Conservation (phyloP, 30 jellyfish, hydroid and myxozoan genomes). For the Aurelia coerulea region DNA sequence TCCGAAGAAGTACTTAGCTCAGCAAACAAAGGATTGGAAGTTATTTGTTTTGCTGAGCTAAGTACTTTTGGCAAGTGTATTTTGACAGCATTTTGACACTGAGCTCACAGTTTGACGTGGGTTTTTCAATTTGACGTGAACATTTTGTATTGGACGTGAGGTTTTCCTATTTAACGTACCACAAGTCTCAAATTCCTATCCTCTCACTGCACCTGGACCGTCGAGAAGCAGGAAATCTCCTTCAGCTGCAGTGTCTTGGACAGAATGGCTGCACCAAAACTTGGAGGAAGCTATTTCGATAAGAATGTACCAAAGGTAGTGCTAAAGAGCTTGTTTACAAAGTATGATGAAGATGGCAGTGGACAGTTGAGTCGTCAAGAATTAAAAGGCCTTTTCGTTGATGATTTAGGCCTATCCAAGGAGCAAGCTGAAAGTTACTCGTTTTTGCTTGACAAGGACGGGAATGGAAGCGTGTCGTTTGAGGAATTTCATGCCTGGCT, state of each 20-base stretch:
- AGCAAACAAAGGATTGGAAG: background rate
- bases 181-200: no score
- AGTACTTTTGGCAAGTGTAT: background rate
- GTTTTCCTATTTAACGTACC: no score
- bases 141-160: no score
- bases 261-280: background rate
- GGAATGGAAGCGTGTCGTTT: constrained; percentile 78
- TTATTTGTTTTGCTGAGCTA: background rate
- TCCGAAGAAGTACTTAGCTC: background rate
- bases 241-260: no score
- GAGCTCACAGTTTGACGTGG: no score
- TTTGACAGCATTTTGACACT: no score
- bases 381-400: constrained; percentile 66
- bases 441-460: constrained; percentile 91
- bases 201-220: no score
- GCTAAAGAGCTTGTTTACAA: constrained; percentile 81
- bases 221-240: no score
- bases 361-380: constrained; percentile 73
- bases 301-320: constrained; percentile 80
- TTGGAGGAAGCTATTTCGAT: constrained; percentile 83
- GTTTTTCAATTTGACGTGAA: no score
- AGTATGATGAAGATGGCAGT: constrained; percentile 92
- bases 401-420: constrained; percentile 88
- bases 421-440: constrained; percentile 91
- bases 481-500: constrained; percentile 92